Evolutionary conservation across 1,140 invertebrate species (phyloP).

Genomic region (Eufriesea mexicana): DNA sequence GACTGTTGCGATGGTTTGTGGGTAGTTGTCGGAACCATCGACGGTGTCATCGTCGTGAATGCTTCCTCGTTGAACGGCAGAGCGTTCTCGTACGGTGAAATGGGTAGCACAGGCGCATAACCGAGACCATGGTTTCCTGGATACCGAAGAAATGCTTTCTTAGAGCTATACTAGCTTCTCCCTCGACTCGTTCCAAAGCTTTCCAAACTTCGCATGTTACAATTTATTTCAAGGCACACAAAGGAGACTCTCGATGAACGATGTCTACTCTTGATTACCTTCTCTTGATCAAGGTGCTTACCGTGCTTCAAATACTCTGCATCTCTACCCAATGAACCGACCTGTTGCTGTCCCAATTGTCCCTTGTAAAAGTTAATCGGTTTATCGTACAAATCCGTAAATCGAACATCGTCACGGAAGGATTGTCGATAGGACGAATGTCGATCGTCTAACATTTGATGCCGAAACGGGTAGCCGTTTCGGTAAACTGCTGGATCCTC

Average conservation of each 20-base stretch:
- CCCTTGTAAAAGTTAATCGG: slow-evolving; percentile 18
- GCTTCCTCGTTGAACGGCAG: slow-evolving; percentile 39
- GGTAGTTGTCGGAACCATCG: slow-evolving; percentile 20
- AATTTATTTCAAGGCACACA: background rate
- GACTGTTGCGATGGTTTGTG: slow-evolving; percentile 18
- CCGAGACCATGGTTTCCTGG: slow-evolving; percentile 71
- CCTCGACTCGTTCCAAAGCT: background rate
- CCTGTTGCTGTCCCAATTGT: slow-evolving; percentile 38
- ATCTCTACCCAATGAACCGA: slow-evolving; percentile 54
- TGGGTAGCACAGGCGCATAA: slow-evolving; percentile 65
- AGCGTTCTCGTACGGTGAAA: slow-evolving; percentile 59
- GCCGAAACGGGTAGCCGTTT: background rate
- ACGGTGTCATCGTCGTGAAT: slow-evolving; percentile 21
- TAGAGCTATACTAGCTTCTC: too few species aligned
- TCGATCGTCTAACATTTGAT: slow-evolving; percentile 1
- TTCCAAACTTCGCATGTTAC: background rate
- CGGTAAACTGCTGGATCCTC: background rate
- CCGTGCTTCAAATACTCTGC: slow-evolving; percentile 70
- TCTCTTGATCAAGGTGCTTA: slow-evolving; percentile 34
- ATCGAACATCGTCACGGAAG: background rate
- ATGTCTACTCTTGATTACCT: too few species aligned
- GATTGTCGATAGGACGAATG: slow-evolving; percentile 19
- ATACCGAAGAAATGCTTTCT: background rate
- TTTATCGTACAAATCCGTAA: slow-evolving; percentile 46
- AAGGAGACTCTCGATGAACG: background rate